These are phyloP conservation scores for Corella eumyota DNA, from an alignment of 23 tunicate species.

Conservation along the genomic window DNA sequence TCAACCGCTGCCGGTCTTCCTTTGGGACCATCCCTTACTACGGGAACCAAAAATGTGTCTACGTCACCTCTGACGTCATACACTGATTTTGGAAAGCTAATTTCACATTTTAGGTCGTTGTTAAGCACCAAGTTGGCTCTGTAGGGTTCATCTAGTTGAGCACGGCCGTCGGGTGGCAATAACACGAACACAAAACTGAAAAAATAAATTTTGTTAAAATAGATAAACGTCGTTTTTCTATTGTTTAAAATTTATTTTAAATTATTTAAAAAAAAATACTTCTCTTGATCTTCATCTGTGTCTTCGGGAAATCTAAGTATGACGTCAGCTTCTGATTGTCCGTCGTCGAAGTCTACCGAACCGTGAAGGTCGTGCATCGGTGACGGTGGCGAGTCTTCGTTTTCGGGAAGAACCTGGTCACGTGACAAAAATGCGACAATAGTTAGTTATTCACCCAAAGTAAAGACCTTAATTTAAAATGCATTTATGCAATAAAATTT, in stretches of 20 bases:
- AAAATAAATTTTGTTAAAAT: no score
- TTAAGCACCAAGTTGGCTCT: slow-evolving; percentile 28
- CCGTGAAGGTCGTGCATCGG: slow-evolving; percentile 73
- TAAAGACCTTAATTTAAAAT: no score
- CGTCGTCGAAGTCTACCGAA: slow-evolving; percentile 72
- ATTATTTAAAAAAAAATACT: slow-evolving; percentile 6
- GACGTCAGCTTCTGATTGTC: slow-evolving; percentile 63
- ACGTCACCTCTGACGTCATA: slow-evolving; percentile 65
- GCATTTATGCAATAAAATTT: no score
- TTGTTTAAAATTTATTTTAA: neutral
- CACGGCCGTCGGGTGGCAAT: slow-evolving; percentile 83
- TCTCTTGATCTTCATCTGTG: slow-evolving; percentile 65
- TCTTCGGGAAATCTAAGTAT: slow-evolving; percentile 59
- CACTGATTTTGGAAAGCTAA: slow-evolving; percentile 30
- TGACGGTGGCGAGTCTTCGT: slow-evolving; percentile 26
- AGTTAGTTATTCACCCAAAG: no score
- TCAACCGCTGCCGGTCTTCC: slow-evolving; percentile 62
- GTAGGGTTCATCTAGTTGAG: slow-evolving; percentile 68
- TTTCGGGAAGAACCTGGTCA: slow-evolving; percentile 44
- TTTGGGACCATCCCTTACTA: slow-evolving; percentile 72
- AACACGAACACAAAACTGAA: slow-evolving; percentile 45
- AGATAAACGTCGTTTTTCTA: no score
- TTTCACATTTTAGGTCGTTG: slow-evolving; percentile 65
- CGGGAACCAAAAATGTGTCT: slow-evolving; percentile 67
- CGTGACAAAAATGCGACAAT: no score